phyloP scores from a whole-genome alignment of 2,888 invertebrate genomes.

The Scaeva pyrastri region DNA sequence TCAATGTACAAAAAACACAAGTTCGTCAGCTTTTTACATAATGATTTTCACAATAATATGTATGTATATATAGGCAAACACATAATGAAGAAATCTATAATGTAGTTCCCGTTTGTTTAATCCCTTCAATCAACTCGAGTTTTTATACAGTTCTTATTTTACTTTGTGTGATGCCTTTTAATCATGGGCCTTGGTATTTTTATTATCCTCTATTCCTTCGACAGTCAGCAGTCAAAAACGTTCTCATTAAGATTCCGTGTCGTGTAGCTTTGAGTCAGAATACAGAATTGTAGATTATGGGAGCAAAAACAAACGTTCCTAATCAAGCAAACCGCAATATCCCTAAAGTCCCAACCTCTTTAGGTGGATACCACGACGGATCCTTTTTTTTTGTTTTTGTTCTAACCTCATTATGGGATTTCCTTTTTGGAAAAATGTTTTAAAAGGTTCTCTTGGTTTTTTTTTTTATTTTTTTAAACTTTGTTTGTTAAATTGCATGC shows the following conservation, averaged over 20 bases:
- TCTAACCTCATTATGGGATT: conserved; percentile 29
- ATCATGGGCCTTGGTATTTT: not conserved
- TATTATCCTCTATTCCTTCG: not conserved
- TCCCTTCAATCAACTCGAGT: conserved; percentile 1
- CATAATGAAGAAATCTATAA: too few species aligned
- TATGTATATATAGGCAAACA: too few species aligned
- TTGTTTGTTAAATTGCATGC: conserved; percentile 17
- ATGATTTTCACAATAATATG: too few species aligned
- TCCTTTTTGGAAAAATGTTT: conserved; percentile 21
- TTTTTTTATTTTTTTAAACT: not conserved
- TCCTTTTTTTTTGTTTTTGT: not conserved
- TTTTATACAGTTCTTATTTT: not conserved
- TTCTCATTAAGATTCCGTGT: conserved; percentile 6
- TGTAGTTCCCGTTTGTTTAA: too few species aligned
- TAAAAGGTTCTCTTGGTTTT: not conserved
- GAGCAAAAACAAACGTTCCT: conserved; percentile 10
- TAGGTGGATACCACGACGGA: not conserved
- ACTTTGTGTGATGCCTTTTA: not conserved
- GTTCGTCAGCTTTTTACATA: too few species aligned
- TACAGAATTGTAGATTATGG: too few species aligned
- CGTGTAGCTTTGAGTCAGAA: too few species aligned
- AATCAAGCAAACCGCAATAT: conserved; percentile 25
- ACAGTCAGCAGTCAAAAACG: not conserved
- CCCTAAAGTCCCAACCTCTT: not conserved
- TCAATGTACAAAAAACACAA: too few species aligned